Evolutionary conservation across 2,888 invertebrate species (phyloP), one percentile per base, ranked within the genome.

Genomic region (Caenorhabditis sinica): DNA sequence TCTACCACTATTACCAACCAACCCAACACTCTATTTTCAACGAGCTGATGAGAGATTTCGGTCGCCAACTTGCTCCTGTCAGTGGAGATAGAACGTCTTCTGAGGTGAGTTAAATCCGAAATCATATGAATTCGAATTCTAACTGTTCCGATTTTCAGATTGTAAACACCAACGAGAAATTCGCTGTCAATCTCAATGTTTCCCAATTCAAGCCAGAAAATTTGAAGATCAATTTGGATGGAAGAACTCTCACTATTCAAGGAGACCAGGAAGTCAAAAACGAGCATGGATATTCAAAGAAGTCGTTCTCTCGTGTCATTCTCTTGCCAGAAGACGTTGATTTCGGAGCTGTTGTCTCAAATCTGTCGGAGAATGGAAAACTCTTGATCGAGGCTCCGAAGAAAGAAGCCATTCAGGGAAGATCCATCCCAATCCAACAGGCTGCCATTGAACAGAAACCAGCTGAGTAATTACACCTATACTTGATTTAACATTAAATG

Each of bases 151-250:
- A 40, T 20, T 76, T 76, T 33, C 69, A 76, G 76, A 33, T 76
- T 13, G 45, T 56, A 33, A 76, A 76, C 43, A 36, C 20, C 40
- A 40, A 60, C 6, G 36, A 60, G 0, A 69, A 77, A 53, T 77
- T 69, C 17, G 45, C 60, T 17, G 25, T 76, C 23, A 56, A 68
- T n/a, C 68, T 76, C 23, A 33, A 68, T n/a, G 76, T 76, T 11
- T 76, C 76, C n/a, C 68, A 76, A 1, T 76, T 76, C 49, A 68
- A 69, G 36, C 76, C 76, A 20, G 76, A 76, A 36, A 28, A 76
- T 2, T 33, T 76, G 36, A 69, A 69, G 30, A 63, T 77, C 49
- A 60, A 77, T n/a, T 51, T 77, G 68, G 68, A 76, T 13, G 76
- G 76, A 58, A 28, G 69, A 33, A 60, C 58, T 13, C 36, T 77